Base-by-base conservation (phyloP, 2,888 invertebrate species). In the Masnerella sp. region DNA sequence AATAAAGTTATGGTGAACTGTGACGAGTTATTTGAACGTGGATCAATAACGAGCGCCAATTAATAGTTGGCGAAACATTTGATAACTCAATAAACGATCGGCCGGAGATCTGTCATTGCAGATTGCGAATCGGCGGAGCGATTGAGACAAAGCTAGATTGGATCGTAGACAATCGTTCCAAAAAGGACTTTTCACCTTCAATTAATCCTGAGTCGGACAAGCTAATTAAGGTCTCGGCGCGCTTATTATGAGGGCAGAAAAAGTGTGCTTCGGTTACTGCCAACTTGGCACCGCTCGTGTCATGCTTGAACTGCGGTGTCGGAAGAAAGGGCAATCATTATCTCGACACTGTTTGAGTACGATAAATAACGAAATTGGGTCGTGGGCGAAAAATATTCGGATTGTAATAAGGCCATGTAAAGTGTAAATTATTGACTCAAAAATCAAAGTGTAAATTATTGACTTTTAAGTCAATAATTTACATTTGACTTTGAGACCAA, bases 21-120 rank as follows among this genome's bases (percentile, higher is more conserved):
- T 30, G 47, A 30, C 2, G 30, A 47, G n/a, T 17, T 47, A 30
- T 30, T 17, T 8, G 4, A 56, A 30, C 40, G 56, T 34, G 25
- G 2, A 45, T 34, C 36, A 28, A 15, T 67, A 71, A 70, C 62
- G 67, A 74, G 65, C 17, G 40, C 52, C 62, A 74, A 74, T 74
- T 74, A 67, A 71, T 65, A 58, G 34, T 14, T 56, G 45, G 40
- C 56, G 65, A 61, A 70, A 70, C 56, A 58, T 52, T 67, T 74
- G 70, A 71, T 74, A 71, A 52, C 67, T 74, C 74, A 74, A 70
- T 74, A 65, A 74, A 43, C 20, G 34, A 45, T 45, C 15, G 9
- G 20, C 18, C 38, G 30, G 11, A 30, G 32, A 56, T 32, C 56
- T 32, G 0, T 1, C 1, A 9, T n/a, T n/a, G 25, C 30, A 12